These are phyloP conservation scores for Heliothis subflexa DNA, from an alignment of 1,140 invertebrate species.

Conservation along the genomic window DNA sequence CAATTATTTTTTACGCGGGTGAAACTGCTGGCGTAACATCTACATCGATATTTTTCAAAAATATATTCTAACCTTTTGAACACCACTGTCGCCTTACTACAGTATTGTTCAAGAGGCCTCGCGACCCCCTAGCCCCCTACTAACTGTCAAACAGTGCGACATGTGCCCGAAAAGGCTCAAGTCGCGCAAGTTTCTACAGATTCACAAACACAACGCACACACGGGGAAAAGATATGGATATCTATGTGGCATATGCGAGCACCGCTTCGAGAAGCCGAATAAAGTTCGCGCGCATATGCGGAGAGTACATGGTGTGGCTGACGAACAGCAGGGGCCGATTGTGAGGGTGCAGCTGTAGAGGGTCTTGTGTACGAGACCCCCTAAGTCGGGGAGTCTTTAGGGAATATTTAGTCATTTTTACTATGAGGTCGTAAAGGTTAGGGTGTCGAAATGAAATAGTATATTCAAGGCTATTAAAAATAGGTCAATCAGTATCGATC, in stretches of 20 bases:
- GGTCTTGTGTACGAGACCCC: background rate
- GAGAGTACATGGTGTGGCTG: slow-evolving; percentile 71
- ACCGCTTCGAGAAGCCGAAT: slow-evolving; percentile 78
- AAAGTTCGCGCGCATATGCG: slow-evolving; percentile 75
- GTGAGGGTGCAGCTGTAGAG: slow-evolving; percentile 65
- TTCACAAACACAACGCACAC: slow-evolving; percentile 80
- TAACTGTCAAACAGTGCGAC: slow-evolving; percentile 65
- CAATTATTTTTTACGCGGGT: too few relatives aligned
- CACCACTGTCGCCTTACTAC: background rate
- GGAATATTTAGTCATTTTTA: too few relatives aligned
- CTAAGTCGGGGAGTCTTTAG: too few relatives aligned
- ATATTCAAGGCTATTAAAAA: too few relatives aligned
- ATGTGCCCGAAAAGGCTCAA: slow-evolving; percentile 77
- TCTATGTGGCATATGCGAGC: slow-evolving; percentile 73
- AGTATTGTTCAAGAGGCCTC: background rate
- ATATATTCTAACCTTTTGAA: too few relatives aligned
- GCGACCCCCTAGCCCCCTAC: background rate
- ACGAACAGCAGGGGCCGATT: slow-evolving; percentile 67
- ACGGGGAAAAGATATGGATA: slow-evolving; percentile 75
- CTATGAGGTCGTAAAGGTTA: too few relatives aligned
- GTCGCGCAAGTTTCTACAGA: slow-evolving; percentile 80
- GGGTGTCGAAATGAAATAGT: too few relatives aligned
- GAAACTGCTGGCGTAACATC: too few relatives aligned
- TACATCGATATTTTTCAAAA: too few relatives aligned
- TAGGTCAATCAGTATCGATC: too few relatives aligned